Conservation (phyloP, 92 coral and sea anemone species). For the Phenganax stokvisi region DNA sequence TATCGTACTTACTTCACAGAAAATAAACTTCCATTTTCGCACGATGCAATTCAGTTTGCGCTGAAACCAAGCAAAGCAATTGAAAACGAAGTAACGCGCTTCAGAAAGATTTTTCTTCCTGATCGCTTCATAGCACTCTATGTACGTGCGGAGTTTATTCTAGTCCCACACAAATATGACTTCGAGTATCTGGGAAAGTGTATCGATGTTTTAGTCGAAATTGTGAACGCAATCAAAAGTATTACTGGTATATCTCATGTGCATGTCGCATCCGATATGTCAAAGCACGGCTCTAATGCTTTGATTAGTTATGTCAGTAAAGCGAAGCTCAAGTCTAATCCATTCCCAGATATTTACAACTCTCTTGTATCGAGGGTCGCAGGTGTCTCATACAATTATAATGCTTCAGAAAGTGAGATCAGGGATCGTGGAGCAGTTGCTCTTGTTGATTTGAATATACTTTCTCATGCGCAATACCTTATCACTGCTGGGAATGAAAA, state of each 20-base stretch:
- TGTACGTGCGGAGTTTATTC: background rate
- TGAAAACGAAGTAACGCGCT: background rate
- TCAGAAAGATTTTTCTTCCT: background rate
- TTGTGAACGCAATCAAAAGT: background rate
- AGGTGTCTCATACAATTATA: background rate
- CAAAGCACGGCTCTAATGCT: background rate
- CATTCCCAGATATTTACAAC: background rate
- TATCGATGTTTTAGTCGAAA: background rate
- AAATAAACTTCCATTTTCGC: background rate
- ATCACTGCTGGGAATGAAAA: background rate
- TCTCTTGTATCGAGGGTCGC: constrained; percentile 7
- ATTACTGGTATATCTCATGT: background rate
- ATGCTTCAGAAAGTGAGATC: background rate
- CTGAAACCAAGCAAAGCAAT: background rate
- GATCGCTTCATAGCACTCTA: background rate
- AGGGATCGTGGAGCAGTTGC: constrained; percentile 3
- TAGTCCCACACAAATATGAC: background rate
- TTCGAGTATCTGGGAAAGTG: background rate
- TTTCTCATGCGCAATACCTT: background rate
- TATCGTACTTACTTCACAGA: background rate
- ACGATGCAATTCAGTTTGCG: background rate
- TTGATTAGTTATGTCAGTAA: background rate
- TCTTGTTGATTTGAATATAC: background rate
- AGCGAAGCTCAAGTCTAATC: background rate
- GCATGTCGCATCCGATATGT: background rate